Conservation (phyloP, 1,140 invertebrate species). For the Drosophila pseudoobscura region DNA sequence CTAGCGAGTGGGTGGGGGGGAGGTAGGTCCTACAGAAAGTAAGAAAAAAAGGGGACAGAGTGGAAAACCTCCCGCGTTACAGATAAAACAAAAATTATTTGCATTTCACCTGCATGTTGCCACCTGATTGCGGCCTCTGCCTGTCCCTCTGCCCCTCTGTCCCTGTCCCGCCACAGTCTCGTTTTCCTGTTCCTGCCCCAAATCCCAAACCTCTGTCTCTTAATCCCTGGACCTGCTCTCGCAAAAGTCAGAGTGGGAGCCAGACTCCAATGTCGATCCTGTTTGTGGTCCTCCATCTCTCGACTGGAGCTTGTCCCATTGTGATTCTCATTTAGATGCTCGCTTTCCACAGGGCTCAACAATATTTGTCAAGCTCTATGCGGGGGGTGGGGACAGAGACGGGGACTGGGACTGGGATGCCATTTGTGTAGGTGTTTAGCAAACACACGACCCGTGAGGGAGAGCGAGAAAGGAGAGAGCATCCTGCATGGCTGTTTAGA, state of each 20-base stretch:
- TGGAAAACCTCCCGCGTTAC: constrained; percentile 44
- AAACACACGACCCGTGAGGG: constrained; percentile 55
- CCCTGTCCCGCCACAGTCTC: neutral
- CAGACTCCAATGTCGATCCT: constrained; percentile 1
- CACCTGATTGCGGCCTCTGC: constrained; percentile 68
- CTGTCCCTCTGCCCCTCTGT: neutral
- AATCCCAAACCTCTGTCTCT: neutral
- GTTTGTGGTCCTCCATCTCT: neutral
- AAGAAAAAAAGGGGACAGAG: constrained; percentile 17
- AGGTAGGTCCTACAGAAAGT: neutral
- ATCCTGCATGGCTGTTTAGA: constrained; percentile 61
- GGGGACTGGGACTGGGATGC: constrained; percentile 2
- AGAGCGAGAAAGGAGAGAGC: neutral
- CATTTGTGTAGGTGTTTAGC: constrained; percentile 78
- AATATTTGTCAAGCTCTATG: constrained; percentile 65
- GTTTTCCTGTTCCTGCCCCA: constrained; percentile 11
- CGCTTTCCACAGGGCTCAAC: constrained; percentile 56
- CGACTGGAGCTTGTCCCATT: constrained; percentile 7
- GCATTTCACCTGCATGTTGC: constrained; percentile 78
- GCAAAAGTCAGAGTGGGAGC: constrained; percentile 1
- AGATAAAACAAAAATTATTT: constrained; percentile 79
- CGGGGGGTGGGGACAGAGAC: neutral
- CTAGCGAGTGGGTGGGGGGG: neutral
- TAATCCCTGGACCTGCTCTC: neutral
- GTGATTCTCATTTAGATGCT: constrained; percentile 49